Evolutionary conservation across 2,113 vertebrate species (phyloP), one percentile per base, ranked within the genome.

Genomic region (Cheilinus undulatus): DNA sequence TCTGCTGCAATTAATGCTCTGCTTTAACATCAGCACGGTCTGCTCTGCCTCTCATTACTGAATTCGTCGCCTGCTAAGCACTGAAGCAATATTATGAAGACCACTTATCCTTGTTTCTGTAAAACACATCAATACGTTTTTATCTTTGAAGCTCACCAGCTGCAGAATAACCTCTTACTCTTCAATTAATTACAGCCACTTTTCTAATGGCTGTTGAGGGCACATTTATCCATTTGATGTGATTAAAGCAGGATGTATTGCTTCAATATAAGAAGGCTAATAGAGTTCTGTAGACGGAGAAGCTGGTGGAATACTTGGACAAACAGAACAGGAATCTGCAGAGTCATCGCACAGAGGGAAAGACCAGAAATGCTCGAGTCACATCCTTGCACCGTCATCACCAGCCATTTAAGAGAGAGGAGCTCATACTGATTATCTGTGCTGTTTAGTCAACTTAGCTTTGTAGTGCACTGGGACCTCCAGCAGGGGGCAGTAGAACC

Each of bases 151-250:
- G 19, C 4, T 22, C 17, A 40, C 9, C 5, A 32, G 28, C 40
- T 28, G 53, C 23, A 15, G 73, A 66, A 73, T 46, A 54, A 63
- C 28, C 28, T 28, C 40, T 59, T 46, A 10, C 32, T 48, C 69
- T 45, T 22, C 34, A 58, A 24, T 75, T 73, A 63, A 82, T 46
- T 64, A 73, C 23, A 69, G 32, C 2, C 22, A 15, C 53, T 23
- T 22, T 27, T 57, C 14, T 10, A 17, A 36, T 62, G 56, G 38
- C 45, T 73, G 59, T n/a, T 50, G 34, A 66, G 34, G 20, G 19
- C 54, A 71, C 22, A 75, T 70, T 78, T 32, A 67, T 48, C 34
- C 42, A 12, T 70, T 51, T 75, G 43, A 82, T 57, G 73, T 17
- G 27, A 59, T 66, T 66, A 61, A 64, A 76, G 51, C 38, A 52